Percentiles rank a stretch among this genome's conserved stretches.
Evolutionary conservation across 2,888 invertebrate genomes (phyloP).

Genomic region (Cheilosia vulpina): DNA sequence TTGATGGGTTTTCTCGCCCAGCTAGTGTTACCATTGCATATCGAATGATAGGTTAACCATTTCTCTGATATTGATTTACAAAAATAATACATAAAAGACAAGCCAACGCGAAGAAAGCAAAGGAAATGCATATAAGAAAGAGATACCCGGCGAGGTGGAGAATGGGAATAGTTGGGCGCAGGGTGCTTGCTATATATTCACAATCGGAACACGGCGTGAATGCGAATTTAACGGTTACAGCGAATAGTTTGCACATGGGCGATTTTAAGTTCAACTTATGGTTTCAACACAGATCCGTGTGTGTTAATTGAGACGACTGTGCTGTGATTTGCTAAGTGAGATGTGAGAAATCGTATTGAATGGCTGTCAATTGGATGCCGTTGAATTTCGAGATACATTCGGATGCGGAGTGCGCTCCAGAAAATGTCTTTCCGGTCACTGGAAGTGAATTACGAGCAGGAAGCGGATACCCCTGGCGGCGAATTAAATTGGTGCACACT

Average conservation of each 20-base stretch:
- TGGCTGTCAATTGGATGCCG: constrained; percentile 65
- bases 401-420: constrained; percentile 14
- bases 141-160: constrained; percentile 23
- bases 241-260: constrained; percentile 67
- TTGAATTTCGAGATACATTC: constrained; percentile 38
- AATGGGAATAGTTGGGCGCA: constrained; percentile 8
- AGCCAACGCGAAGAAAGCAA: constrained; percentile 50
- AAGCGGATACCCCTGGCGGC: not conserved
- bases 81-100: not conserved
- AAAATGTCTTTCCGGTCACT: constrained; percentile 61
- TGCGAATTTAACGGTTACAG: constrained; percentile 66
- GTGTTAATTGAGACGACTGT: constrained; percentile 65
- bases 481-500: not conserved
- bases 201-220: constrained; percentile 47
- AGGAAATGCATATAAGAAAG: constrained; percentile 38
- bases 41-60: constrained; percentile 65
- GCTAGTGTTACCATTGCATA: constrained; percentile 70
- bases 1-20: constrained; percentile 74
- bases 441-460: constrained; percentile 12
- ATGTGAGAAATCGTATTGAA: constrained; percentile 64
- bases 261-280: constrained; percentile 71
- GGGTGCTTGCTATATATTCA: constrained; percentile 34
- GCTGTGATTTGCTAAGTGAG: constrained; percentile 54
- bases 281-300: constrained; percentile 54
- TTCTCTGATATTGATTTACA: constrained; percentile 66